phyloP scores from a whole-genome alignment of 2,888 invertebrate genomes.

The Drosophila tripunctata region DNA sequence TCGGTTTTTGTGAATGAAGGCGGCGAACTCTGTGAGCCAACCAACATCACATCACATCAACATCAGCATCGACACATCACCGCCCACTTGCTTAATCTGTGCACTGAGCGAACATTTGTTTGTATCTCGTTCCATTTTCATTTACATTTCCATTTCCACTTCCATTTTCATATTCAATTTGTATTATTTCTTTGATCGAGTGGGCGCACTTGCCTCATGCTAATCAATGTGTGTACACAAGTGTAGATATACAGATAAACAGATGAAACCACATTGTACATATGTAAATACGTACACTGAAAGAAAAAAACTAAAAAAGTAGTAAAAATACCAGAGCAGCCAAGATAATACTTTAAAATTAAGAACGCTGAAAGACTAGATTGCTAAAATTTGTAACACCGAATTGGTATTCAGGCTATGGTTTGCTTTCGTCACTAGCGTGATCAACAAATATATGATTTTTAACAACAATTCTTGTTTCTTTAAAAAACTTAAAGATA shows the following conservation, averaged over 20 bases:
- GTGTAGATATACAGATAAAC: constrained; percentile 3
- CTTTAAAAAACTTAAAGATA: no score
- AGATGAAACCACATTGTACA: constrained; percentile 5
- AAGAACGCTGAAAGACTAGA: no score
- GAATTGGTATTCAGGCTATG: no score
- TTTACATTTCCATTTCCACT: constrained; percentile 33
- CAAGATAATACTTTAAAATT: no score
- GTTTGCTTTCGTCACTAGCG: no score
- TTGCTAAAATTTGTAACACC: no score
- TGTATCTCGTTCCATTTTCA: constrained; percentile 19
- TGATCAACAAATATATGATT: no score
- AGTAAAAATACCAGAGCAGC: no score
- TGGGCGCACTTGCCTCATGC: constrained; percentile 31
- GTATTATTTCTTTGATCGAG: constrained; percentile 29
- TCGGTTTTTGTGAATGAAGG: constrained; percentile 47
- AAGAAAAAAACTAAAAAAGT: no score
- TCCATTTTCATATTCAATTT: constrained; percentile 33
- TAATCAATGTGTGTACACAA: constrained; percentile 22
- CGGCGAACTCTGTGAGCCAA: constrained; percentile 34
- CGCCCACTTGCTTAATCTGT: constrained; percentile 44
- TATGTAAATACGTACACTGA: constrained; percentile 23
- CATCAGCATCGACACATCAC: neutral
- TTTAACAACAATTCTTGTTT: no score
- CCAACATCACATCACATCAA: neutral
- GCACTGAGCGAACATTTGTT: constrained; percentile 2